phyloP scores from a whole-genome alignment of 2,113 vertebrate genomes.

The Steatornis caripensis region DNA sequence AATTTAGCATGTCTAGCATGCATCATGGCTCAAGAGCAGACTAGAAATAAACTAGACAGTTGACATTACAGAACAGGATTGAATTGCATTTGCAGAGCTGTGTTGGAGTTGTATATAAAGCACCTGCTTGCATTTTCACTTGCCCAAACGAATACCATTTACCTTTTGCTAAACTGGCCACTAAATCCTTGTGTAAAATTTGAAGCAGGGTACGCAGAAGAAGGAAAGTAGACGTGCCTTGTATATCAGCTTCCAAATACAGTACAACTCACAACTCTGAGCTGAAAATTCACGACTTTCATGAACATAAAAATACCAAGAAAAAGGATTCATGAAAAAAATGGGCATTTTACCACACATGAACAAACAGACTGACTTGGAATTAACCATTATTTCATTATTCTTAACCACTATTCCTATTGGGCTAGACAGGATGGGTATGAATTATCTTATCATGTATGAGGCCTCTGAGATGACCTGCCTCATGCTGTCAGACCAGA shows the following conservation, averaged over 20 bases:
- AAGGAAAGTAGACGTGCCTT: neutral
- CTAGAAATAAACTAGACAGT: neutral
- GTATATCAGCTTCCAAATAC: neutral
- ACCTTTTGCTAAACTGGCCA: neutral
- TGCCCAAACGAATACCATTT: neutral
- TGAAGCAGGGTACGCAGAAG: neutral
- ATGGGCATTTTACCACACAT: neutral
- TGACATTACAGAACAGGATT: neutral
- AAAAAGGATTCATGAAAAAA: neutral
- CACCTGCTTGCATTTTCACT: neutral
- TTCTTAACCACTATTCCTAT: neutral
- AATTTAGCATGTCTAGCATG: neutral
- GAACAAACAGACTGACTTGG: neutral
- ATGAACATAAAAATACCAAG: neutral
- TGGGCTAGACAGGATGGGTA: neutral
- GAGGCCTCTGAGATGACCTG: neutral
- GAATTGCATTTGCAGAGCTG: neutral
- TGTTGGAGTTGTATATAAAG: neutral
- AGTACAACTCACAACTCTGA: fast-evolving
- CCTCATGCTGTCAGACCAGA: neutral
- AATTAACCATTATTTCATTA: neutral
- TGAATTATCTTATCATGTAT: neutral
- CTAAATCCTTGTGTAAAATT: neutral
- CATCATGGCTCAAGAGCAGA: neutral
- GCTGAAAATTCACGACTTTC: neutral